phyloP scores from a whole-genome alignment of 2,888 invertebrate genomes.

The Strigamia maritima region DNA sequence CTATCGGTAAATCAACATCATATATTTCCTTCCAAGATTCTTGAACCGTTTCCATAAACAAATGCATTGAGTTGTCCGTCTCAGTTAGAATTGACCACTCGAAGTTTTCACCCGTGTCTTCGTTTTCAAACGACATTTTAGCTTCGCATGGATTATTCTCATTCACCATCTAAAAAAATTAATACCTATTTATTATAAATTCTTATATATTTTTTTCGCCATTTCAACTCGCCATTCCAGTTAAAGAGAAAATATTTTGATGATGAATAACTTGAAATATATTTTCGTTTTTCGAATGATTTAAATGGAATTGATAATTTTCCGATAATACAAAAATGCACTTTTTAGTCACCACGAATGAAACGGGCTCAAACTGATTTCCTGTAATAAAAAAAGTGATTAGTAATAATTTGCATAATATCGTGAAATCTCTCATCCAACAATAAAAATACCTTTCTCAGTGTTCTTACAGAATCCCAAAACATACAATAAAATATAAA shows the following conservation, averaged over 20 bases:
- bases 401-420: background rate
- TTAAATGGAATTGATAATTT: background rate
- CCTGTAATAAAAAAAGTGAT: too few relatives aligned
- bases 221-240: background rate
- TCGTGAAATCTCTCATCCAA: background rate
- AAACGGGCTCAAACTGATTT: background rate
- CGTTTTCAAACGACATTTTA: slow-evolving; percentile 39
- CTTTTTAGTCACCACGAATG: background rate
- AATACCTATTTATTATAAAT: background rate
- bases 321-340: background rate
- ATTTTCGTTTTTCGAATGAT: background rate
- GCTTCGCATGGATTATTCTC: slow-evolving; percentile 26
- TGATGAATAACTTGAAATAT: background rate
- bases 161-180: background rate
- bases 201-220: background rate
- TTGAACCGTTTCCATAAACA: slow-evolving; percentile 38
- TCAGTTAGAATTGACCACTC: slow-evolving; percentile 36
- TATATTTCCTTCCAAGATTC: slow-evolving; percentile 40
- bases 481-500: background rate
- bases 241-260: background rate
- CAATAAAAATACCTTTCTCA: background rate
- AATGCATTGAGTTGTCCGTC: slow-evolving; percentile 37
- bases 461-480: background rate
- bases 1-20: slow-evolving; percentile 38
- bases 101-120: slow-evolving; percentile 38